These are phyloP conservation scores for Cryptoblepharus egeriae DNA, from an alignment of 2,797 vertebrate genomes.

Conservation along the genomic window DNA sequence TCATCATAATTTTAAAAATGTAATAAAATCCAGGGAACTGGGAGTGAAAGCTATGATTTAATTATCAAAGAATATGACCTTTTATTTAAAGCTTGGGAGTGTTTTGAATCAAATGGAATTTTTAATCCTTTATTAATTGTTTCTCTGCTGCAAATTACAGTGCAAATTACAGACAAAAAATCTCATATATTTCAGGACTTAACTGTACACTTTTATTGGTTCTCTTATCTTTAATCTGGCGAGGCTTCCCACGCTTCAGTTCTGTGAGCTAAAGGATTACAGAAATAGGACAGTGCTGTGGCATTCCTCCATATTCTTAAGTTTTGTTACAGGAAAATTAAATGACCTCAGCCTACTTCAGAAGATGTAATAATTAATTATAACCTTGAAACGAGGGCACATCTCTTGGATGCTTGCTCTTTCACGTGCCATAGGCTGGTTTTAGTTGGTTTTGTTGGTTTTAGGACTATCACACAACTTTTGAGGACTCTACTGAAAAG, in stretches of 20 bases:
- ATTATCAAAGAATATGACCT: not conserved
- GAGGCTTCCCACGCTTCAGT: not conserved
- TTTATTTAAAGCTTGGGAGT: not conserved
- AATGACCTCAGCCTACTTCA: not conserved
- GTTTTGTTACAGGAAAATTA: not conserved
- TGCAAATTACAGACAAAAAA: not conserved
- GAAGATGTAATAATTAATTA: not conserved
- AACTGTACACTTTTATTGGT: not conserved
- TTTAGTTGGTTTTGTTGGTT: no score
- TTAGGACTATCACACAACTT: no score
- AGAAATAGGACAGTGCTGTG: not conserved
- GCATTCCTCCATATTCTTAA: not conserved
- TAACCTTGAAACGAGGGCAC: not conserved
- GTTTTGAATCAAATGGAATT: not conserved
- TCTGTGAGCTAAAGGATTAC: not conserved
- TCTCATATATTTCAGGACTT: not conserved
- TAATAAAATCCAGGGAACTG: not conserved
- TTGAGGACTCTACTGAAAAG: no score
- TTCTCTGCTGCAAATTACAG: not conserved
- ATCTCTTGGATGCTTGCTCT: not conserved
- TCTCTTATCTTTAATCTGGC: constrained; percentile 6
- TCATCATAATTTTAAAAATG: no score
- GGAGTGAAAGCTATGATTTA: not conserved
- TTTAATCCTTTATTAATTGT: constrained; percentile 11
- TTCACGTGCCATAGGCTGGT: not conserved